Base-by-base conservation (phyloP, 2,888 invertebrate genomes). In the Drosophila limbata region DNA sequence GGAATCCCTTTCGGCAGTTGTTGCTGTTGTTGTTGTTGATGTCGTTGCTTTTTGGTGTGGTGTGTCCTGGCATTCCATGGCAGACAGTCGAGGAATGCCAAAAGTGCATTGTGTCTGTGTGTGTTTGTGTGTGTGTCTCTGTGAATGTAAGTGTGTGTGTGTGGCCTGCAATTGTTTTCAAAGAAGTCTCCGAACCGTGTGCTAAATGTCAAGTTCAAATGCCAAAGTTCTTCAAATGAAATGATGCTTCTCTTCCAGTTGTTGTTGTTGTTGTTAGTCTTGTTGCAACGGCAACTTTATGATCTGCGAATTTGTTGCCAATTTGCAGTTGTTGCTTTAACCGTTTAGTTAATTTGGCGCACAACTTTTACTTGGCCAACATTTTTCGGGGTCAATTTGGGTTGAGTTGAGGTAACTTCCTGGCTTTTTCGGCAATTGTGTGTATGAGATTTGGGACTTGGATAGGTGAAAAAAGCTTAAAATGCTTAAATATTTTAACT, bases 121-220 rank as follows among this genome's bases (percentile, higher is more conserved):
- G 42, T 73, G 42, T 69, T 51, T 69, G 40, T 51, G 42, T 69
- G 59, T 69, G 37, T 55, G 50, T 65, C 51, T 45, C 50, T 44
- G 39, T 37, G 44, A 5, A 25, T 25, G n/a, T 59, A 35, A 50
- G 35, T 25, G 31, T 69, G 59, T 53, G 51, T 63, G 48, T 80
- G 65, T 79, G 79, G 47, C 74, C 75, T 78, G 83, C 78, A 89
- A 89, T 89, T 87, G 90, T 89, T 87, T 89, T 79, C 81, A 77
- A 86, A 79, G 82, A 80, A 85, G 88, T 88, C 79, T 71, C 86
- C 80, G 79, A 77, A 77, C 74, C 88, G 83, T 83, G 89, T 86
- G 85, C 78, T 82, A 88, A 88, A 90, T 90, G 87, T 88, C 87
- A 88, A 88, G 87, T 88, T 88, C 87, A 88, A 88, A 90, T 90